Evolutionary conservation across 2,888 invertebrate genomes (phyloP), one percentile per base, ranked within the genome.

Genomic region (Callyntrura sp.): DNA sequence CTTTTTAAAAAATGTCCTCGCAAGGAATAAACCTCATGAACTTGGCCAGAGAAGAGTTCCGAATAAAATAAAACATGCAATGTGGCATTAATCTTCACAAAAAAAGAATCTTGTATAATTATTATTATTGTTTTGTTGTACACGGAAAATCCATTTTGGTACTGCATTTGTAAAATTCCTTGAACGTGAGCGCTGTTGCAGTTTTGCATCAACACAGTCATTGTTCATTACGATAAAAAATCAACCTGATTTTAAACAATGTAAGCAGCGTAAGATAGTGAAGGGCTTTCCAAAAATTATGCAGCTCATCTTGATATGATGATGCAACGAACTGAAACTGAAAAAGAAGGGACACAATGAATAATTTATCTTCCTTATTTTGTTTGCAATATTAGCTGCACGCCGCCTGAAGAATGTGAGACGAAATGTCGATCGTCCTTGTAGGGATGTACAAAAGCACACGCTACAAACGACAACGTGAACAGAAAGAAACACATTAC

Each of bases 361-460:
- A 76, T 35, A 35, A 35, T 51, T 55, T 28, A 23, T 51, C 48
- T 76, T 76, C 76, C 76, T 76, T 45, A 48, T 73, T 73, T 12
- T 76, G 23, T 76, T 76, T 25, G 12, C 23, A 3, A 62, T 25
- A 25, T 35, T 43, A 70, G 43, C 70, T 17, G n/a, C n/a, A n/a
- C n/a, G n/a, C n/a, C n/a, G 43, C n/a, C 70, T 45, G 45, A 76
- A 12, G 43, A 76, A 14, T 25, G 6, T n/a, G 14, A 65, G 12
- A 14, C 23, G 5, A 65, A 82, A 62, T 48, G 65, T 25, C n/a
- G 25, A 82, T 65, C 82, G 82, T 82, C 82, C 82, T 82, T 82
- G 82, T 82, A 82, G 45, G 82, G 82, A 81, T 82, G 17, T 57
- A 73, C 9, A 5, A 57, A 17, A 20, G 57, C 57, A 73, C 57